Percentiles rank a stretch among this genome's conserved stretches.
Conservation (phyloP, 2,888 invertebrate species). For the Steinernema hermaphroditum region DNA sequence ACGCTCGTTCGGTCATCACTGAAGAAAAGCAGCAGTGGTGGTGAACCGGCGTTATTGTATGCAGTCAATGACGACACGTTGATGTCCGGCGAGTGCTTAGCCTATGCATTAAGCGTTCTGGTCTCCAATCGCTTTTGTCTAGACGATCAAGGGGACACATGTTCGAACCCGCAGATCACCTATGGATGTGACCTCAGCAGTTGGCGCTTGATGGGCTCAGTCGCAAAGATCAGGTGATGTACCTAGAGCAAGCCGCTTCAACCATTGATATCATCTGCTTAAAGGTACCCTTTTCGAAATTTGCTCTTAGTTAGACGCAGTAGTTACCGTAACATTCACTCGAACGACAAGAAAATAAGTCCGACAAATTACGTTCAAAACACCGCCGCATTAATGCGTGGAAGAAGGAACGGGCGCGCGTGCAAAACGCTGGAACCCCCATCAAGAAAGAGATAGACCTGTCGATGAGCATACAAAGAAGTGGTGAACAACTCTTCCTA, state of each 20-base stretch:
- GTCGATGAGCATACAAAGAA: no score
- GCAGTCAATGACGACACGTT: conserved; percentile 1
- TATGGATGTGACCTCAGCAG: conserved; percentile 11
- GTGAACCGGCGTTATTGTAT: conserved; percentile 4
- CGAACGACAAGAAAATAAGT: no score
- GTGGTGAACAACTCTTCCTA: no score
- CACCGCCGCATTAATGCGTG: no score
- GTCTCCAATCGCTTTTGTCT: not conserved
- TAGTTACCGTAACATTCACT: no score
- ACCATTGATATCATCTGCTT: not conserved
- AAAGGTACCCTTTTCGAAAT: no score
- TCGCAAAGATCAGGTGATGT: not conserved
- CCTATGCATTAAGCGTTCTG: conserved; percentile 18
- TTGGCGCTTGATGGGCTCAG: conserved; percentile 8
- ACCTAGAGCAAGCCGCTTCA: not conserved
- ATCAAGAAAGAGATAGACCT: no score
- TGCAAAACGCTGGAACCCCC: no score
- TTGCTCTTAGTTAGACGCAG: no score
- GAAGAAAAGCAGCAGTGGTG: not conserved
- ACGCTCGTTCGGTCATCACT: conserved; percentile 10
- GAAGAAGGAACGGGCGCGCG: no score
- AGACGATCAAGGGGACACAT: not conserved
- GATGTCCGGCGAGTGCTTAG: not conserved
- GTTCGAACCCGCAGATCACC: not conserved
- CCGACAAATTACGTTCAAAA: no score